Percentiles rank a stretch among this genome's conserved stretches.
Conservation (phyloP, 2,888 invertebrate genomes). For the Lottia gigantea region DNA sequence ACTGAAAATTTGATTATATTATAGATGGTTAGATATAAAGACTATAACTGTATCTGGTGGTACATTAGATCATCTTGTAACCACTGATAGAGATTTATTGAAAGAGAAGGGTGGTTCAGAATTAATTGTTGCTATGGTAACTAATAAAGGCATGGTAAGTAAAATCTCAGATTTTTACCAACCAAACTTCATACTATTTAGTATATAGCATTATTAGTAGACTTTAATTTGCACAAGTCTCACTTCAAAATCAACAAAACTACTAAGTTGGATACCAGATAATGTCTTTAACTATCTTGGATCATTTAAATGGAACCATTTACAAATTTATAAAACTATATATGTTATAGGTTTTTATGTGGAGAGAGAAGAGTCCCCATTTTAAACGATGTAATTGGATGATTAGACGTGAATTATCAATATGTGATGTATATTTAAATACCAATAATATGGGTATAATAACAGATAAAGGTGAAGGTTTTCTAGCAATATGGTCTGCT, state of each 20-base stretch:
- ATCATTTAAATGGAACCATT: no score
- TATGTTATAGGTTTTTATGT: constrained; percentile 71
- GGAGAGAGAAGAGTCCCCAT: constrained; percentile 74
- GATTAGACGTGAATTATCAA: constrained; percentile 73
- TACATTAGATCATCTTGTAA: constrained; percentile 68
- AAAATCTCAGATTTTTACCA: background rate
- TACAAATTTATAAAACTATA: no score
- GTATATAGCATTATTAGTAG: no score
- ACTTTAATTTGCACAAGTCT: no score
- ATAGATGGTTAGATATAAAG: constrained; percentile 50
- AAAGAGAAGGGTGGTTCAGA: constrained; percentile 70
- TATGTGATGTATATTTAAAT: constrained; percentile 74
- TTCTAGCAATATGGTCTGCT: constrained; percentile 70
- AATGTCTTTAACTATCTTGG: no score
- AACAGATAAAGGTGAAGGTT: constrained; percentile 78
- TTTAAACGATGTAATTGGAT: constrained; percentile 73
- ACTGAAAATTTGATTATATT: background rate
- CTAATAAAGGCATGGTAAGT: constrained; percentile 73
- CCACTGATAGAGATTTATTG: constrained; percentile 66
- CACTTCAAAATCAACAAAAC: no score
- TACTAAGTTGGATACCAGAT: no score
- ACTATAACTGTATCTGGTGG: constrained; percentile 71
- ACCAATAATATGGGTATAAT: constrained; percentile 75
- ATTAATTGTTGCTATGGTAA: constrained; percentile 75
- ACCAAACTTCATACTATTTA: background rate